A percentile compares a stretch with the other conserved stretches of the same genome.
These are phyloP conservation scores for Drosophila arizonae DNA, from an alignment of 1,140 invertebrate genomes.

Conservation along the genomic window DNA sequence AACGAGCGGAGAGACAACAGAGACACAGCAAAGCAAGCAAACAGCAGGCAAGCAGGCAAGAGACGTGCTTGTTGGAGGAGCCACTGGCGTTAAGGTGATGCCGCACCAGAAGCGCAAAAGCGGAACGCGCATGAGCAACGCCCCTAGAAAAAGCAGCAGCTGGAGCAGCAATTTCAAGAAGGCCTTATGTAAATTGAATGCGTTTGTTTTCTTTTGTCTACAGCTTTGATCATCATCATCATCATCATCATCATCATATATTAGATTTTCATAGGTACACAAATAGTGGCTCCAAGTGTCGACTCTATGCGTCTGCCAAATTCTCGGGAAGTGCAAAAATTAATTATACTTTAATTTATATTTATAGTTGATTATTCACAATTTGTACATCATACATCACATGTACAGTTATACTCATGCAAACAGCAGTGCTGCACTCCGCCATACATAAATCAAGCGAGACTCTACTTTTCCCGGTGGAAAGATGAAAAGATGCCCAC, in stretches of 20 bases:
- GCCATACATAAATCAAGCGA: no score
- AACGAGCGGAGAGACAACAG: constrained; percentile 29
- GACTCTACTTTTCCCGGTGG: no score
- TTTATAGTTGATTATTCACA: no score
- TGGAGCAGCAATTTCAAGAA: constrained; percentile 5
- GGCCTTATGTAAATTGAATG: constrained; percentile 27
- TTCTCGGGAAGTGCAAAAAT: no score
- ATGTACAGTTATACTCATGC: no score
- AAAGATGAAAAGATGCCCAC: no score
- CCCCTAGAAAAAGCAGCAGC: not conserved
- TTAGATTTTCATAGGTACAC: not conserved
- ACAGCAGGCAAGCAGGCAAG: not conserved
- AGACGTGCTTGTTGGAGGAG: not conserved
- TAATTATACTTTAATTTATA: no score
- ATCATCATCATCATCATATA: not conserved
- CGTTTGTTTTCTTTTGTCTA: not conserved
- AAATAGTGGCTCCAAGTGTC: no score
- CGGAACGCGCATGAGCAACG: constrained; percentile 29
- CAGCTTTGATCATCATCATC: constrained; percentile 6
- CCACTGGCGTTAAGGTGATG: constrained; percentile 3
- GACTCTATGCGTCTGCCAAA: no score
- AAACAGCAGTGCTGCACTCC: no score
- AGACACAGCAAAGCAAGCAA: not conserved
- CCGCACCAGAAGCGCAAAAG: constrained; percentile 15
- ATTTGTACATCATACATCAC: no score